phyloP scores from a whole-genome alignment of 2,113 vertebrate genomes.

The Tragelaphus scriptus region DNA sequence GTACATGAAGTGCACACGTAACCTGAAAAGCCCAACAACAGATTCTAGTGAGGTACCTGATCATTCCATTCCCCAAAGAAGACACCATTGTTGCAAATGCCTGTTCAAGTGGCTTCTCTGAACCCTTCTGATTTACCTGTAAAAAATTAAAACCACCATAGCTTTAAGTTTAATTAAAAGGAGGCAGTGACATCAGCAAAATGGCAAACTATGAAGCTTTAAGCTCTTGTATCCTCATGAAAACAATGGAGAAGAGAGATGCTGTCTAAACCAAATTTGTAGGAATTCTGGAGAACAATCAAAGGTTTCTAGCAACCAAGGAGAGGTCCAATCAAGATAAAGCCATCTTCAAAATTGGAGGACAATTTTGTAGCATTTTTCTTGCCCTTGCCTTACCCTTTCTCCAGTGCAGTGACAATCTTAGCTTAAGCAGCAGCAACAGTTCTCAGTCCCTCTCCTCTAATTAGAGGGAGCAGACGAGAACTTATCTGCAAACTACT shows the following conservation, averaged over 20 bases:
- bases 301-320: background rate
- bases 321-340: background rate
- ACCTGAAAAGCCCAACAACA: background rate
- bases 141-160: conserved; percentile 15
- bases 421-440: background rate
- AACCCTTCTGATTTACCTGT: conserved; percentile 96
- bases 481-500: background rate
- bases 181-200: background rate
- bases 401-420: background rate
- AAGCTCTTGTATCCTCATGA: background rate
- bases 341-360: background rate
- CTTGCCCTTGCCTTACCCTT: background rate
- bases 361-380: background rate
- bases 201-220: background rate
- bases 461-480: background rate
- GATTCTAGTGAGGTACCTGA: conserved; percentile 83
- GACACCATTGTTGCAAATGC: conserved; percentile 91
- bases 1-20: fast-evolving
- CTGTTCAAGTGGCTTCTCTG: conserved; percentile 93
- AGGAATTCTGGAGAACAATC: background rate
- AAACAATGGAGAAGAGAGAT: background rate
- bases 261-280: background rate
- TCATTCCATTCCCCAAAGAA: conserved; percentile 88
- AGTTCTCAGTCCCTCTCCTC: background rate
- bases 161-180: conserved; percentile 26